Conservation (phyloP, 2,888 invertebrate genomes). For the Alitta virens region DNA sequence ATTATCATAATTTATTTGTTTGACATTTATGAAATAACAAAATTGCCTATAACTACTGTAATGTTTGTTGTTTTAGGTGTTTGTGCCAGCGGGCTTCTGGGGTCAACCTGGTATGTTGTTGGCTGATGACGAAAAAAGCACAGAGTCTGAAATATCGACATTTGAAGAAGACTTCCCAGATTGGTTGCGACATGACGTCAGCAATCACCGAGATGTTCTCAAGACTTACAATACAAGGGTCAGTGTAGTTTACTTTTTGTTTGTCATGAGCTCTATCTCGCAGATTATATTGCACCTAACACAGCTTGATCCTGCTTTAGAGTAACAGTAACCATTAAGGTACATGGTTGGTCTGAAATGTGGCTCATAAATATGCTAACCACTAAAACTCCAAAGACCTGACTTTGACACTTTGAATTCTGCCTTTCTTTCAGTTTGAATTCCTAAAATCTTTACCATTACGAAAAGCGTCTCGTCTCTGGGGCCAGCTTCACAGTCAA, state of each 20-base stretch:
- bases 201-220: slow-evolving; percentile 3
- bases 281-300: too few relatives aligned
- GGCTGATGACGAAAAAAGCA: not conserved
- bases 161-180: not conserved
- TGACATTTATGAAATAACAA: too few relatives aligned
- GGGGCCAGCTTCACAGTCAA: slow-evolving; percentile 80
- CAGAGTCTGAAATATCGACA: not conserved
- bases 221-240: slow-evolving; percentile 9
- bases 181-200: not conserved
- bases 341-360: too few relatives aligned
- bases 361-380: too few relatives aligned
- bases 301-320: too few relatives aligned
- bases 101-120: not conserved
- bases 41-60: too few relatives aligned
- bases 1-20: too few relatives aligned
- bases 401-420: not conserved
- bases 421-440: slow-evolving; percentile 24
- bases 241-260: too few relatives aligned
- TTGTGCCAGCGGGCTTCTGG: not conserved
- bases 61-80: not conserved
- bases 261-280: too few relatives aligned
- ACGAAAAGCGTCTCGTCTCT: slow-evolving; percentile 77
- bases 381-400: too few relatives aligned
- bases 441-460: slow-evolving; percentile 68
- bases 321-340: too few relatives aligned